phyloP scores from a whole-genome alignment of 2,113 vertebrate species.

The Bucco capensis region DNA sequence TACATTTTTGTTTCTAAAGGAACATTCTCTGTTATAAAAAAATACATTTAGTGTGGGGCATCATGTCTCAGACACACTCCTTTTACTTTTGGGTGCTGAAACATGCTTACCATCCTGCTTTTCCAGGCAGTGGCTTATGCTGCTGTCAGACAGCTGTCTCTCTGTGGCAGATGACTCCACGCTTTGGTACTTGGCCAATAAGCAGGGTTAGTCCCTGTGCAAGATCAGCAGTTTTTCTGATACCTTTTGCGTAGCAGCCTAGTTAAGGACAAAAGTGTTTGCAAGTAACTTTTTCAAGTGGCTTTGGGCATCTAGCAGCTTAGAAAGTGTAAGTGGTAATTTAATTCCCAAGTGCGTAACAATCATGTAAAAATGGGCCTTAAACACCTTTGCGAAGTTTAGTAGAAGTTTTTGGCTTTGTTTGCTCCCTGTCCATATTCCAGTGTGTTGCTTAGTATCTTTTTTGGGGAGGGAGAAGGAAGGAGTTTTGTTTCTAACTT shows the following conservation, averaged over 20 bases:
- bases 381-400: not conserved
- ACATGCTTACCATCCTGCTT: not conserved
- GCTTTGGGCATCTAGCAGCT: not conserved
- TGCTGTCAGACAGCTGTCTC: not conserved
- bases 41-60: not conserved
- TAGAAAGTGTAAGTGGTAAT: not conserved
- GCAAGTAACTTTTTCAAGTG: not conserved
- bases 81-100: not conserved
- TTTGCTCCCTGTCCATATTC: not conserved
- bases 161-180: fast-evolving
- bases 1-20: not conserved
- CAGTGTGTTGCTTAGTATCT: conserved; percentile 11
- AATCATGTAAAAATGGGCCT: not conserved
- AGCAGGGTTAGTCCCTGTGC: not conserved
- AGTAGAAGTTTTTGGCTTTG: not conserved
- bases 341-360: not conserved
- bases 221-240: not conserved
- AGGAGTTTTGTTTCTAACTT: not conserved
- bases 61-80: not conserved
- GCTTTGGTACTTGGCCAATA: not conserved
- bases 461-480: no score
- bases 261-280: not conserved
- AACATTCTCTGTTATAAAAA: not conserved
- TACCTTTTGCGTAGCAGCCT: not conserved
- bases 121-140: not conserved